Percentiles rank a stretch among this genome's conserved stretches.
Evolutionary conservation across 2,797 vertebrate species (phyloP).

Genomic region (Cephalopachus bancanus): DNA sequence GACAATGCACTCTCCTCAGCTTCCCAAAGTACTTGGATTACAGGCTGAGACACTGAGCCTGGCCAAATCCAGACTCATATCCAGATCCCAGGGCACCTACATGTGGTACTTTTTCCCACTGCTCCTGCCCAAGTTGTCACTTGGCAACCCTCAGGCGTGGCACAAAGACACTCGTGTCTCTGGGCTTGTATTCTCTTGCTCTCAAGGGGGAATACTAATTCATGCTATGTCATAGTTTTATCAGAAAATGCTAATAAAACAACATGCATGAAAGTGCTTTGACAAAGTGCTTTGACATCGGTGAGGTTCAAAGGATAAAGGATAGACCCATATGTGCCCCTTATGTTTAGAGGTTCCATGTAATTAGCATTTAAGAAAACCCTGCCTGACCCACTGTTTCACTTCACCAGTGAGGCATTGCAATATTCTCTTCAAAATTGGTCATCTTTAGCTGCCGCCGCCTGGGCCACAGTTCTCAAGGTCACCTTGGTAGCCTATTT

Average conservation of each 20-base stretch:
- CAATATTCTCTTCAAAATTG: neutral
- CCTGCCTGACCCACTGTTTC: neutral
- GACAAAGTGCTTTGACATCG: neutral
- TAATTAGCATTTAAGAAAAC: constrained; percentile 18
- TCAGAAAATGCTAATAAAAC: constrained; percentile 7
- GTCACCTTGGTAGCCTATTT: neutral
- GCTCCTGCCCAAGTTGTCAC: too few species aligned
- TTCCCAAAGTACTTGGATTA: too few species aligned
- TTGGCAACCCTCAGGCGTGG: neutral
- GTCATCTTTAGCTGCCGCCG: neutral
- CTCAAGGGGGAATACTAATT: neutral
- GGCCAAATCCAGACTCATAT: neutral
- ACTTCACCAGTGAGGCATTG: neutral
- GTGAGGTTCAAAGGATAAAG: neutral
- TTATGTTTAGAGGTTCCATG: neutral
- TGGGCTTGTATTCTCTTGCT: neutral
- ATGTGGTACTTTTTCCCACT: rapidly evolving
- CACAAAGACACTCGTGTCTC: neutral
- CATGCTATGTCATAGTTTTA: neutral
- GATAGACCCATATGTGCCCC: neutral
- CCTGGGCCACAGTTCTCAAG: neutral
- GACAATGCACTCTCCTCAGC: too few species aligned
- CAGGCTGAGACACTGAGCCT: neutral
- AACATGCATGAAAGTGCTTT: neutral
- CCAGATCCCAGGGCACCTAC: neutral